Evolutionary conservation across 2,113 vertebrate genomes (phyloP).

Genomic region (Gobio gobio): DNA sequence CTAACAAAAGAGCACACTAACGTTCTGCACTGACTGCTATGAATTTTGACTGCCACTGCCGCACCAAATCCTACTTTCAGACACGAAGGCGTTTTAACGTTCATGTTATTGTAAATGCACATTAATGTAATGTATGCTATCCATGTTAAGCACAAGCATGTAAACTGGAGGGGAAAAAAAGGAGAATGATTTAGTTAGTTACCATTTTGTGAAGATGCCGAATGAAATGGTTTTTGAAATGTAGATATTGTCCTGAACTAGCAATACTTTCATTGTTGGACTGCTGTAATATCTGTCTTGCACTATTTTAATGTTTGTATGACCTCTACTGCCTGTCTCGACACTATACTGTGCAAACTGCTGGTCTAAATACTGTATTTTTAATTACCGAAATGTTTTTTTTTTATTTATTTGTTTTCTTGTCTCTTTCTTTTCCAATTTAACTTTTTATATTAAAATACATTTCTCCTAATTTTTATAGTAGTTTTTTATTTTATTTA

Average conservation of each 20-base stretch:
- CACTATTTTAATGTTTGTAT: constrained; percentile 70
- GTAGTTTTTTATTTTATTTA: constrained; percentile 38
- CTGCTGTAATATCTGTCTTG: constrained; percentile 73
- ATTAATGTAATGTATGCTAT: background rate
- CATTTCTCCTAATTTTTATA: constrained; percentile 42
- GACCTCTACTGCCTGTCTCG: constrained; percentile 54
- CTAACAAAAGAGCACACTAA: constrained; percentile 1
- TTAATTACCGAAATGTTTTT: constrained; percentile 61
- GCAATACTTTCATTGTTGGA: constrained; percentile 51
- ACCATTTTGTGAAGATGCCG: background rate
- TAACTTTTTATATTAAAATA: constrained; percentile 77
- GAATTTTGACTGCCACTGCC: constrained; percentile 24
- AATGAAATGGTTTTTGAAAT: background rate
- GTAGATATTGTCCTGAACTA: constrained; percentile 17
- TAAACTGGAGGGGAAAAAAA: constrained; percentile 9
- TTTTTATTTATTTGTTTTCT: constrained; percentile 72
- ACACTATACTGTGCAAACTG: constrained; percentile 68
- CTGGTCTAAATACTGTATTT: constrained; percentile 61
- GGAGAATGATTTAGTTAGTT: background rate
- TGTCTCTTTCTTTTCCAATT: constrained; percentile 55
- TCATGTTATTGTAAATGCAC: constrained; percentile 36
- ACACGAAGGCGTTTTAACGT: background rate
- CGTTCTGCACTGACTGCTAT: constrained; percentile 37
- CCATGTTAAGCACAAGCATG: background rate
- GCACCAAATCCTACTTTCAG: constrained; percentile 19